These are phyloP conservation scores for Porites australiensis DNA, from an alignment of 64 coral and sea anemone genomes.

Conservation along the genomic window DNA sequence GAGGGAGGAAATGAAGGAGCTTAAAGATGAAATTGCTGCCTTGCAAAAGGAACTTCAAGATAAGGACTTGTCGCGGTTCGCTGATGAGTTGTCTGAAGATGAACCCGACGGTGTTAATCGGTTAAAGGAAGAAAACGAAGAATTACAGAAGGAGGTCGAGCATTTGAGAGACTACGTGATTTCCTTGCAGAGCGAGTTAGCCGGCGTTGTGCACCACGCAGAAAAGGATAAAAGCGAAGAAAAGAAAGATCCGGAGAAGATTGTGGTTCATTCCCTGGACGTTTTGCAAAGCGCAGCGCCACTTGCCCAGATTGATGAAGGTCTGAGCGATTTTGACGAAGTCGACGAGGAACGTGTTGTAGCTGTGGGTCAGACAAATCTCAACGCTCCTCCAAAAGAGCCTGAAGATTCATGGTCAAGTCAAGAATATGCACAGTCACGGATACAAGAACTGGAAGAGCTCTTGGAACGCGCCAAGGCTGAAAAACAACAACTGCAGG, in stretches of 20 bases:
- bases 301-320: slow-evolving; percentile 4
- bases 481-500: slow-evolving; percentile 41
- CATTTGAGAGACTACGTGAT: slow-evolving; percentile 51
- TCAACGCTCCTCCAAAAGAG: slow-evolving; percentile 28
- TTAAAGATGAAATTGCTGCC: slow-evolving; percentile 24
- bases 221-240: not conserved
- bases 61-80: not conserved
- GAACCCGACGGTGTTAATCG: not conserved
- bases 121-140: slow-evolving; percentile 33
- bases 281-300: slow-evolving; percentile 16
- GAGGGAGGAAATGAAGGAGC: slow-evolving; percentile 58
- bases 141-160: slow-evolving; percentile 11
- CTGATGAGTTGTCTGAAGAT: not conserved
- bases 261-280: not conserved
- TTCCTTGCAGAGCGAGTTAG: slow-evolving; percentile 48
- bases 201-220: not conserved
- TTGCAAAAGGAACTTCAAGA: slow-evolving; percentile 29
- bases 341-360: slow-evolving; percentile 38
- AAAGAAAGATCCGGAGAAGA: not conserved
- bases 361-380: slow-evolving; percentile 11
- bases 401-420: not conserved
- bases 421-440: slow-evolving; percentile 36
- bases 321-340: slow-evolving; percentile 45
- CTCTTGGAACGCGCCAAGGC: not conserved
- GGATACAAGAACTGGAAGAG: slow-evolving; percentile 65